Percentiles rank a stretch among this genome's conserved stretches.
Evolutionary conservation across 2,797 vertebrate species (phyloP).

Genomic region (Acrossocheilus fasciatus): DNA sequence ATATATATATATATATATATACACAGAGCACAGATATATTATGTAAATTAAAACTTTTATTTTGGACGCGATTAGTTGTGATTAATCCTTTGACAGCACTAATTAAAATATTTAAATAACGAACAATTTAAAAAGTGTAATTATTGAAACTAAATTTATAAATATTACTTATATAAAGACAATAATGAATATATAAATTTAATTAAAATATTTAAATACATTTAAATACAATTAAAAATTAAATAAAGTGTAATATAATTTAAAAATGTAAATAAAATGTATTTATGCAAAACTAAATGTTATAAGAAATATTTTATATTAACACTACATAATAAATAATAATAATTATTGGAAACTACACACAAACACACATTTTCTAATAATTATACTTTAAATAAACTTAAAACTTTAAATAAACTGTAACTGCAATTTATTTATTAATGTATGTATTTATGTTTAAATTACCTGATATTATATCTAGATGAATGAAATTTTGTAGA

Average conservation of each 20-base stretch:
- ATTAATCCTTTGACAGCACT: too few relatives aligned
- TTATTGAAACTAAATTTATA: neutral
- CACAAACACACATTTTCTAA: neutral
- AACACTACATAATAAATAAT: neutral
- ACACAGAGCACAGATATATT: too few relatives aligned
- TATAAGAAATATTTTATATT: neutral
- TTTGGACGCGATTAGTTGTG: too few relatives aligned
- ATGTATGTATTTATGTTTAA: neutral
- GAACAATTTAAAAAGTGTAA: neutral
- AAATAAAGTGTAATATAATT: neutral
- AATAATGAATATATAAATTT: neutral
- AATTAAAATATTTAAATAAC: neutral
- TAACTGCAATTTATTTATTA: neutral
- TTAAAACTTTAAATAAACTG: neutral
- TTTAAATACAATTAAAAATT: neutral
- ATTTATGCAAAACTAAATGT: neutral
- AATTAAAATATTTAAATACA: neutral
- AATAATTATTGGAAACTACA: neutral
- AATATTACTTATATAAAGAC: neutral
- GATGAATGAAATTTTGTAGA: neutral
- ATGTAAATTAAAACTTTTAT: too few relatives aligned
- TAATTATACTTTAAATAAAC: neutral
- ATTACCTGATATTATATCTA: neutral
- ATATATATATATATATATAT: too few relatives aligned
- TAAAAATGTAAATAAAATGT: neutral